Evolutionary conservation across 2,797 vertebrate species (phyloP).

Genomic region (Heteromormyrus szaboi): DNA sequence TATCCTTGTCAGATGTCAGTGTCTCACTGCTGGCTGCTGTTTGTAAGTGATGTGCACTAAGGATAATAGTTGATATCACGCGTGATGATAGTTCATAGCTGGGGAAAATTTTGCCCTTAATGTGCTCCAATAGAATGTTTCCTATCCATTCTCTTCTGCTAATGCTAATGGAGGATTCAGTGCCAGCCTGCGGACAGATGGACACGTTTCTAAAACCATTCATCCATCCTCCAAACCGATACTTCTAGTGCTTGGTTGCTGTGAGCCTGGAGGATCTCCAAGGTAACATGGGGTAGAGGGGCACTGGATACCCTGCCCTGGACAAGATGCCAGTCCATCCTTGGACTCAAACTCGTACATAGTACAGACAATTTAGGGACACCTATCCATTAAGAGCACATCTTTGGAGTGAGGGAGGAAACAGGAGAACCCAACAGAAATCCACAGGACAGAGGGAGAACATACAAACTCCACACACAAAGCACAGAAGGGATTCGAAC

Average conservation of each 20-base stretch:
- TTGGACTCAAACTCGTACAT: neutral
- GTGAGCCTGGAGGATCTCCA: neutral
- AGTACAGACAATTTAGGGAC: neutral
- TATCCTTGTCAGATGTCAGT: neutral
- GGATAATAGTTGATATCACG: neutral
- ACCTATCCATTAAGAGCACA: neutral
- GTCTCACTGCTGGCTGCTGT: neutral
- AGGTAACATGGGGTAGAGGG: neutral
- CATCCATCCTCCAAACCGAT: neutral
- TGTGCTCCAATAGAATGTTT: neutral
- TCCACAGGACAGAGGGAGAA: neutral
- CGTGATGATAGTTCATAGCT: neutral
- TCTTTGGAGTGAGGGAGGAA: neutral
- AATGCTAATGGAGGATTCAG: neutral
- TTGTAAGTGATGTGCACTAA: neutral
- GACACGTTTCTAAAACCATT: neutral
- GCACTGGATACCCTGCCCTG: neutral
- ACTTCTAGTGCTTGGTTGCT: neutral
- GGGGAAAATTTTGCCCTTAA: neutral
- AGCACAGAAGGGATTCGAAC: neutral
- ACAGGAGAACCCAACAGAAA: neutral
- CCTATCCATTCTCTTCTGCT: neutral
- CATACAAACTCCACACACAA: neutral
- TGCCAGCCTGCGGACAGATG: neutral
- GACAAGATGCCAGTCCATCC: neutral